Percentiles rank a stretch among this genome's conserved stretches.
These are phyloP conservation scores for Colostygia pectinataria DNA, from an alignment of 2,888 invertebrate genomes.

Conservation along the genomic window DNA sequence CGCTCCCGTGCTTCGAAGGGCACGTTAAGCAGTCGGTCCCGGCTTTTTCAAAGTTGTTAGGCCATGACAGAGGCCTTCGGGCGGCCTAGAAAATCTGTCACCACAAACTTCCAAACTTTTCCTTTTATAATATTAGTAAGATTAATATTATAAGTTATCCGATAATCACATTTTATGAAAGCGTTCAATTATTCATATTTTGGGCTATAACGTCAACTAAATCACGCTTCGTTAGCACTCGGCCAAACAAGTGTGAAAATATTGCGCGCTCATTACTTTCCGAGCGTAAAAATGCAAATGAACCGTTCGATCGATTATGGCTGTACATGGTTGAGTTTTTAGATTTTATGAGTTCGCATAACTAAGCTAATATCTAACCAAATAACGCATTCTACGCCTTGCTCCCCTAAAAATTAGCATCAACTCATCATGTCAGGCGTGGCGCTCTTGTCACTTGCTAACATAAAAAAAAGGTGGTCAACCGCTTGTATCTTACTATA, in stretches of 20 bases:
- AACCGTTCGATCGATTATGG: conserved; percentile 17
- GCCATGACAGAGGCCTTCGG: no score
- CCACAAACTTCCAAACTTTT: no score
- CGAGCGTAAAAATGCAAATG: conserved; percentile 44
- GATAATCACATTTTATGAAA: not conserved
- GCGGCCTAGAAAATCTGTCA: no score
- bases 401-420: no score
- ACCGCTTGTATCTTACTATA: no score
- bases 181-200: conserved; percentile 29
- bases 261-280: conserved; percentile 41
- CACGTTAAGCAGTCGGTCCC: no score
- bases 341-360: not conserved
- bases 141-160: not conserved
- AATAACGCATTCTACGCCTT: not conserved
- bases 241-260: conserved; percentile 44
- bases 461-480: no score
- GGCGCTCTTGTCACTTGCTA: no score
- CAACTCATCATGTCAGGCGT: no score
- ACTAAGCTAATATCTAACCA: not conserved
- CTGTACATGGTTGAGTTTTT: not conserved
- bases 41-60: no score
- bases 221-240: conserved; percentile 37
- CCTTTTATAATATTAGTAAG: not conserved
- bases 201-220: conserved; percentile 32
- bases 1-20: no score